Evolutionary conservation across 2,797 vertebrate species (phyloP), one percentile per base, ranked within the genome.

Genomic region (Chrysocyon brachyurus): DNA sequence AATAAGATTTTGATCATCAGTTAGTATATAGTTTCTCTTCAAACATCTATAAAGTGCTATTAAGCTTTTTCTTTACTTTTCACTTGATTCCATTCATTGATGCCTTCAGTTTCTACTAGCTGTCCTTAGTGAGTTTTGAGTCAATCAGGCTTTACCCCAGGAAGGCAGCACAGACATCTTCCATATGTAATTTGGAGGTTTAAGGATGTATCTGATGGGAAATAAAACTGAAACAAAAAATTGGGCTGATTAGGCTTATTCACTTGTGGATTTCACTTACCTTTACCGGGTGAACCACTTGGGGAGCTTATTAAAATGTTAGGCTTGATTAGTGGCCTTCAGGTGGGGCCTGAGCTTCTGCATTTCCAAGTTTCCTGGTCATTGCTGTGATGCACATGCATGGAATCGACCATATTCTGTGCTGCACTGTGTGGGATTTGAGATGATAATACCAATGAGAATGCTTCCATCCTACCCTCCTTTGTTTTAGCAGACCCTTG

Each of bases 311-410:
- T 10, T 56, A 49, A 66, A 61, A 61, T 11, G 5, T 16, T 28
- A 59, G 46, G 12, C n/a, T 24, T 79, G 81, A 66, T 46, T 86
- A 12, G 15, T n/a, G 12, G 21, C 40, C 68, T 26, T 92, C 26
- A 4, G 22, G 24, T 24, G 36, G 26, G 26, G 21, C 56, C 79
- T 85, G 36, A 52, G 33, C n/a, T 21, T 26, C 59, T 56, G 36
- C 5, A 2, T 49, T 87, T 54, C 64, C n/a, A 49, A 10, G 52
- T 83, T 64, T 73, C 6, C 22, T 31, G 77, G 11, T 56, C 28
- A 31, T n/a, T 40, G 2, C 11, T 28, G 0, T 64, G 40, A 12
- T n/a, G 8, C 0, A 2, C n/a, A 40, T 72, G 1, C 16, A 7
- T 5, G n/a, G 10, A 33, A 24, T 3, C 21, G 56, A 33, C 2